Evolutionary conservation across 2,888 invertebrate genomes (phyloP).

Genomic region (Coenonympha glycerion): DNA sequence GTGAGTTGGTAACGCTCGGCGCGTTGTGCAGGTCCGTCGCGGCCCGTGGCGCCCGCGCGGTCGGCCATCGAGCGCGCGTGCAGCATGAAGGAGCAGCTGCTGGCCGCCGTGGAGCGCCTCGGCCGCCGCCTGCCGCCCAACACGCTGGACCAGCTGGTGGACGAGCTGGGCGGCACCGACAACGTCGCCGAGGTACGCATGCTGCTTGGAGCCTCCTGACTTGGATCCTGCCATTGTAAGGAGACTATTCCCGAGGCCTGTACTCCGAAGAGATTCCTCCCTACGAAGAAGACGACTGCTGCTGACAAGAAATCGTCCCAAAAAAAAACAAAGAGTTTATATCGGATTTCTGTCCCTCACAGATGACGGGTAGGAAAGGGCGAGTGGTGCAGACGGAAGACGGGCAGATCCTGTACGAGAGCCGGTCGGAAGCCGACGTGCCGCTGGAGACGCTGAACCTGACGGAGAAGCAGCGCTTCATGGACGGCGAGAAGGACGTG

Average conservation of each 20-base stretch:
- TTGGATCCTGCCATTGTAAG: no score
- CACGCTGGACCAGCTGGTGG: slow-evolving; percentile 98
- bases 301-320: no score
- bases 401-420: slow-evolving; percentile 95
- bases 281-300: no score
- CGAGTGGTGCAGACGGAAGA: slow-evolving; percentile 94
- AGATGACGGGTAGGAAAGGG: slow-evolving; percentile 99
- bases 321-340: no score
- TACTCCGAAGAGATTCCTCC: no score
- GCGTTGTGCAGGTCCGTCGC: slow-evolving; percentile 46
- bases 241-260: no score
- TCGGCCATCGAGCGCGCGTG: slow-evolving; percentile 93
- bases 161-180: slow-evolving; percentile 97
- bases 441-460: slow-evolving; percentile 98
- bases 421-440: slow-evolving; percentile 94
- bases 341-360: no score
- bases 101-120: slow-evolving; percentile 86
- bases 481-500: slow-evolving; percentile 98
- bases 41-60: slow-evolving; percentile 79
- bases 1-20: no score
- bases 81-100: slow-evolving; percentile 93
- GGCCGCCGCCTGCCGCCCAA: slow-evolving; percentile 95
- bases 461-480: slow-evolving; percentile 92
- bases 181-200: slow-evolving; percentile 97
- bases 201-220: no score